phyloP scores from a whole-genome alignment of 2,888 invertebrate species.

The Pogonocherus hispidulus region DNA sequence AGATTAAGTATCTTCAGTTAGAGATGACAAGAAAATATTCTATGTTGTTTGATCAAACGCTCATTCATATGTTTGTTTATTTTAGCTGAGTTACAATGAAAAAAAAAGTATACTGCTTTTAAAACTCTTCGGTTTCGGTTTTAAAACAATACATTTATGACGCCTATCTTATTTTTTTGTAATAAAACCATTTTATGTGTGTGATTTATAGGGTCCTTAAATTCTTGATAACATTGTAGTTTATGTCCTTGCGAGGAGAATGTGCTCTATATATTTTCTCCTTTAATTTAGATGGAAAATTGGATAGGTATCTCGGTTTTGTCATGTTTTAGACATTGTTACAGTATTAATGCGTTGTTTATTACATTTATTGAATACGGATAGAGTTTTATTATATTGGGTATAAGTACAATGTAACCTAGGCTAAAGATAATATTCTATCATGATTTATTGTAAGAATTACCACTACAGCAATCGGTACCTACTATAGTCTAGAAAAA shows the following conservation, averaged over 20 bases:
- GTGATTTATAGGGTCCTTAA: conserved; percentile 29
- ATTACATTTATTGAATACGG: no score
- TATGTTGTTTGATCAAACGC: no score
- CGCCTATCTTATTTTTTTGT: conserved; percentile 21
- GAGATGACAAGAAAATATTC: no score
- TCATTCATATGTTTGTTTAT: no score
- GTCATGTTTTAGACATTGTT: neutral
- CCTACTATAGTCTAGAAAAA: no score
- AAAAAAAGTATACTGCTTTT: neutral
- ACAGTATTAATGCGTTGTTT: neutral
- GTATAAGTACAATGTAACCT: no score
- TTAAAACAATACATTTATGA: conserved; percentile 20
- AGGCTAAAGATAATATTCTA: no score
- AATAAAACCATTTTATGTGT: conserved; percentile 22
- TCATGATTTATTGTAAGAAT: no score
- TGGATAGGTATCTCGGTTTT: conserved; percentile 25
- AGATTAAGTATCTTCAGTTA: no score
- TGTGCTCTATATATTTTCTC: conserved; percentile 38
- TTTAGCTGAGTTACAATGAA: no score
- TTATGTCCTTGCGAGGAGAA: conserved; percentile 33
- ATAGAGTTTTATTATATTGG: no score
- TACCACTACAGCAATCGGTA: no score
- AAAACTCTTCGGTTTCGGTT: neutral
- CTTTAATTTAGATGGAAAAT: conserved; percentile 40
- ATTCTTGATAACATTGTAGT: conserved; percentile 36